Conservation (phyloP, 2,888 invertebrate genomes). For the Drosophila histrio region DNA sequence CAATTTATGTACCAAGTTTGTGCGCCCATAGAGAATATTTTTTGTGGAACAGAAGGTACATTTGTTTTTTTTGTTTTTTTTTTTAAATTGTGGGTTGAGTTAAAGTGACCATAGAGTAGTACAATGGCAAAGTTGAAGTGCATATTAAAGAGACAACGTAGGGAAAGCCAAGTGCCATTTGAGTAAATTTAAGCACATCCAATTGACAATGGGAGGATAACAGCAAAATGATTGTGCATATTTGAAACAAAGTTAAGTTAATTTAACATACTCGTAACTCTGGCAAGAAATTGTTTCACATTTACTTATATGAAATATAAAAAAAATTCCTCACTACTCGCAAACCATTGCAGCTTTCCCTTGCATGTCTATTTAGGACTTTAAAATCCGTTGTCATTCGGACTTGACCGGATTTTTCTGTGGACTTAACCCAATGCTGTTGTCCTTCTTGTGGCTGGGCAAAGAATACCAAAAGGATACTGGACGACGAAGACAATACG, state of each 20-base stretch:
- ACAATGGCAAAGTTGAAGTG: too few species aligned
- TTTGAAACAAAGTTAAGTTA: neutral
- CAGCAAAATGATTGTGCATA: neutral
- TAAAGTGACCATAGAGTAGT: conserved; percentile 5
- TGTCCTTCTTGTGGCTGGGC: neutral
- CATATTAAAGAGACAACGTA: neutral
- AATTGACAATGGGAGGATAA: neutral
- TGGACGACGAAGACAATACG: neutral
- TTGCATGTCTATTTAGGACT: neutral
- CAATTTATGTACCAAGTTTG: conserved; percentile 2
- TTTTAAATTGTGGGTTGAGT: neutral
- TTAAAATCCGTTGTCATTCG: neutral
- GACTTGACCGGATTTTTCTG: conserved; percentile 1
- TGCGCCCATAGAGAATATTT: neutral
- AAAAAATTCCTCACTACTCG: neutral
- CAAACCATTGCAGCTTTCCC: neutral
- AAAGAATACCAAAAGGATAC: neutral
- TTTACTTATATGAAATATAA: too few species aligned
- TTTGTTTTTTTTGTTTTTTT: too few species aligned
- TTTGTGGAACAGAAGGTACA: neutral
- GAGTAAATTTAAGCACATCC: neutral
- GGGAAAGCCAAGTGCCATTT: neutral
- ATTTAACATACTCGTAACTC: neutral
- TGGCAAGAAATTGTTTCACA: neutral
- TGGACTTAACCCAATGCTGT: neutral